Evolutionary conservation across 2,113 vertebrate species (phyloP), one percentile per base, ranked within the genome.

Genomic region (Himantopus leucocephalus): DNA sequence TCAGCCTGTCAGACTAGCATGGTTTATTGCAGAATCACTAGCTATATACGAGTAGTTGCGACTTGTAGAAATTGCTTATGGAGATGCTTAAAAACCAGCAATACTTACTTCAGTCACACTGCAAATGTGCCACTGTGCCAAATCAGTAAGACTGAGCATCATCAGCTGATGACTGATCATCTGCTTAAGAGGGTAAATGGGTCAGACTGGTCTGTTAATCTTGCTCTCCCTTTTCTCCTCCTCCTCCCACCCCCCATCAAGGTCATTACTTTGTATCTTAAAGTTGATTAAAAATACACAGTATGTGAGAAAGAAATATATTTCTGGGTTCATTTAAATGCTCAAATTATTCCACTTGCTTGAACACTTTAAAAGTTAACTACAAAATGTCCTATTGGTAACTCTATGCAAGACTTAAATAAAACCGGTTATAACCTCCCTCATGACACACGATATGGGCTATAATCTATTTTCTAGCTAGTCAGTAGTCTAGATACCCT

Each of bases 101-200:
- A 21, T 85, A 50, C 82, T 34, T 90, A 7, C 89, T 95, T 85
- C 26, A 37, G 60, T 95, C 59, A 62, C 45, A 8, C 22, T 82
- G 43, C 79, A 91, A 76, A 34, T 87, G 63, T 50, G 23, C 95
- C 64, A 55, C 93, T 82, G 84, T 95, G 68, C 96, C 71, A 88
- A 89, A 86, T 94, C 70, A 67, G 73, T 82, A 55, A 92, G 88
- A 47, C 83, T 83, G 62, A 85, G 83, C 68, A 77, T 84, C 77
- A 95, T 85, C 87, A 93, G 91, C 88, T 96, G 86, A 83, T 92
- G 73, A 78, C 73, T 96, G 92, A 94, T 97, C 88, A 91, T 93
- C 94, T 97, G 29, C 85, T 97, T 95, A 96, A 90, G 73, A 94
- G 78, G 6, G 6, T 93, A 97, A 95, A 95, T 96, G 74, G 97